Base-by-base conservation (phyloP, 2,888 invertebrate species). In the Trachelus tabidus region DNA sequence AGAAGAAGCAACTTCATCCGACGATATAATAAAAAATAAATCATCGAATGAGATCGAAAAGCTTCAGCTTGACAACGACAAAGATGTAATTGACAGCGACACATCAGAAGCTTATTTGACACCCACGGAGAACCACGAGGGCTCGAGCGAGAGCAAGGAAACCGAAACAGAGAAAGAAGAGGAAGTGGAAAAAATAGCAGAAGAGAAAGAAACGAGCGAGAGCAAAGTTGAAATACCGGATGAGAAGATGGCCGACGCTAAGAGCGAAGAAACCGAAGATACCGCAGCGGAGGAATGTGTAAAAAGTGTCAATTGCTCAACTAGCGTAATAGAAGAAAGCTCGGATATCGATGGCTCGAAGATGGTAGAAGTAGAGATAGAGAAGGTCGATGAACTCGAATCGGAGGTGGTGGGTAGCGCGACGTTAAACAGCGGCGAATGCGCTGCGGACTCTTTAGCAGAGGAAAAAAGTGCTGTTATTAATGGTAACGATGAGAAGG, bases 51-150 rank as follows among this genome's bases (percentile, higher is more conserved):
- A 80, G 71, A 84, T 85, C 73, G 85, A 83, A 79, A 85, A 80
- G 80, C 80, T 83, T 76, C 85, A 85, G 33, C 69, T 85, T 73
- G 87, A 88, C 73, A 86, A 85, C 4, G 93, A 95, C 86, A 93
- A 93, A 82, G 95, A 95, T 90, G 92, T 94, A 69, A 93, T 94
- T 80, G 93, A 95, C 75, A 95, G 95, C 83, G 95, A 95, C 89
- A 93, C 94, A 81, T 95, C 95, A 75, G 95, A 95, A 87, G 92
- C 94, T 79, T 95, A 95, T 87, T 91, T 95, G 81, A 95, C 95
- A 75, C 95, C 95, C 34, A 95, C 94, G 69, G 95, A 95, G 74
- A 85, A 85, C 73, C 81, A 85, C 31, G 83, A 84, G 68, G 85
- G 81, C 69, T 79, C 84, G 77, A 79, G 81, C 79, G 85, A 87